Conservation (phyloP, 1,140 invertebrate genomes). For the Ditylenchus dipsaci region DNA sequence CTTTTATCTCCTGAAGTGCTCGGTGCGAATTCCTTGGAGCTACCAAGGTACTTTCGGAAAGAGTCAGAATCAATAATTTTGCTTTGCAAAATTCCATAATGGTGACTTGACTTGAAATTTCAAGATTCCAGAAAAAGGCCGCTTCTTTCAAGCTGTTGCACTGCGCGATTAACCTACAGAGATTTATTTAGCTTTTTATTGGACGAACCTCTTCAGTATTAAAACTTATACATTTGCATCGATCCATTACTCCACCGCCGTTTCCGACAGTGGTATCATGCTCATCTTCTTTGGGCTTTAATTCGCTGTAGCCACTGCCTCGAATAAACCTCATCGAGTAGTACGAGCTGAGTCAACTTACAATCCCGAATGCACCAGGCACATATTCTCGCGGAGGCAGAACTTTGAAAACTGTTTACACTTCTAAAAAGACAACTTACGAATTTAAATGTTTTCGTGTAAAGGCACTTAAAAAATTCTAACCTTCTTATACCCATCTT, state of each 20-base stretch:
- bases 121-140: background rate
- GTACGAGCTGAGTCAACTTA: too few species aligned
- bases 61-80: background rate
- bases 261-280: background rate
- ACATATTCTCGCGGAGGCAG: background rate
- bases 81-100: background rate
- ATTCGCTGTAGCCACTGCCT: background rate
- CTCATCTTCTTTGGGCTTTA: background rate
- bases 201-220: too few species aligned
- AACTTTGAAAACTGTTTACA: background rate
- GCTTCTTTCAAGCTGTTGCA: background rate
- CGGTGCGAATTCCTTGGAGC: background rate
- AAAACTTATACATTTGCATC: background rate
- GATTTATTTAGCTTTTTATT: too few species aligned
- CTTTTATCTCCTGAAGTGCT: background rate
- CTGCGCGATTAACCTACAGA: background rate
- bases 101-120: background rate
- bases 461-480: background rate
- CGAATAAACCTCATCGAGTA: too few species aligned
- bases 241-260: background rate
- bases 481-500: background rate
- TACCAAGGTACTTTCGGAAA: background rate
- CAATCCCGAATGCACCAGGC: too few species aligned
- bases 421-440: background rate
- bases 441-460: background rate